Evolutionary conservation across 2,888 invertebrate genomes (phyloP).

Genomic region (Ornithoptera priamus): DNA sequence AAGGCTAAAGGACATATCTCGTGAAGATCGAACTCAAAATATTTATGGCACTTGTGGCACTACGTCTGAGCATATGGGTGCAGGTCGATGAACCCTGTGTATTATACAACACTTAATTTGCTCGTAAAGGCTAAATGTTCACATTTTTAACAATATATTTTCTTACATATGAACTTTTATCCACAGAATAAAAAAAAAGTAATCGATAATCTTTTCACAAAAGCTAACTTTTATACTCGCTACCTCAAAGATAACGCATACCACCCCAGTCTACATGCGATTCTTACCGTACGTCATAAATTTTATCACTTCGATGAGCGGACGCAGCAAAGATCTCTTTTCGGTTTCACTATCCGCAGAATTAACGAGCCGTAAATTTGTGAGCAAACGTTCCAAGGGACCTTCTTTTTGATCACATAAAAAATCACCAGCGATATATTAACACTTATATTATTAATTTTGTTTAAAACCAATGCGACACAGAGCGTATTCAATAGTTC

Average conservation of each 20-base stretch:
- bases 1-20: no score
- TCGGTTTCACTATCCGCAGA: slow-evolving; percentile 59
- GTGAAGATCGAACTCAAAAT: no score
- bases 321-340: slow-evolving; percentile 63
- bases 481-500: not conserved
- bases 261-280: slow-evolving; percentile 71
- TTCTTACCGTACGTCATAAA: slow-evolving; percentile 79
- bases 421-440: slow-evolving; percentile 61
- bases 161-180: not conserved
- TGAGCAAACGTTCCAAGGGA: slow-evolving; percentile 57
- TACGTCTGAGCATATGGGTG: no score
- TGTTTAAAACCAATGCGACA: slow-evolving; percentile 38
- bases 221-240: slow-evolving; percentile 29
- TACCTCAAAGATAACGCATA: slow-evolving; percentile 58
- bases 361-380: slow-evolving; percentile 75
- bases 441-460: slow-evolving; percentile 40
- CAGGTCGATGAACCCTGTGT: no score
- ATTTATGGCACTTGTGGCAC: no score
- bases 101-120: no score
- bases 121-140: no score
- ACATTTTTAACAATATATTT: not conserved
- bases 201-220: not conserved
- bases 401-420: slow-evolving; percentile 67
- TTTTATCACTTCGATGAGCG: slow-evolving; percentile 75
- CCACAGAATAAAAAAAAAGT: not conserved